Base-by-base conservation (phyloP, 2,888 invertebrate species). In the Heliconius charithonia region DNA sequence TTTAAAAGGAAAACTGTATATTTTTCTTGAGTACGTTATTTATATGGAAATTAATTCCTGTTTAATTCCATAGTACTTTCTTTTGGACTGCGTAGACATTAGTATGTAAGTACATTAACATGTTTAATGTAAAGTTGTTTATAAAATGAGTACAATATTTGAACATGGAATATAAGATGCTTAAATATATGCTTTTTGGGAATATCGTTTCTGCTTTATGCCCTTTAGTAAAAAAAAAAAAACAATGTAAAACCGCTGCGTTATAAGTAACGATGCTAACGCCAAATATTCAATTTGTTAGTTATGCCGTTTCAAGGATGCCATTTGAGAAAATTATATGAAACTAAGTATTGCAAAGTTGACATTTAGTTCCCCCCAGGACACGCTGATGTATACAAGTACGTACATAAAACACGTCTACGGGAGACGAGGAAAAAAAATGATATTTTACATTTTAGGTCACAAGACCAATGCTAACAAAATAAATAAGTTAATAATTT, bases 41-140 rank as follows among this genome's bases (percentile, higher is more conserved):
- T 78, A 78, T 78, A 74, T 78, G 77, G 67, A 78, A 78, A 78
- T 78, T 74, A 69, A 78, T 77, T 73, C 77, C 73, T 67, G 56
- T 67, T 73, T 56, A 73, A 74, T 66, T 45, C 62, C 45, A 78
- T 67, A 41, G 32, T 51, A 67, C 45, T 29, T 67, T 66, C 62
- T 66, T 77, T 67, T 74, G 74, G 67, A 67, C 62, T 78, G 66
- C 67, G 77, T 74, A 72, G 59, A 78, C 73, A 32, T 78, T 78
- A 73, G 29, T 78, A 77, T 69, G 73, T 74, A 59, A 66, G 27
- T 73, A 62, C n/a, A 78, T 78, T 78, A 67, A 73, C 73, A 71
- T 73, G 76, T 70, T 77, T 77, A 51, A n/a, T 59, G 32, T 74
- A 63, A 77, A 74, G 65, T 27, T 71, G 56, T 74, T n/a, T 66